phyloP scores from a whole-genome alignment of 2,888 invertebrate species.

The Flabesymbios commensalis region DNA sequence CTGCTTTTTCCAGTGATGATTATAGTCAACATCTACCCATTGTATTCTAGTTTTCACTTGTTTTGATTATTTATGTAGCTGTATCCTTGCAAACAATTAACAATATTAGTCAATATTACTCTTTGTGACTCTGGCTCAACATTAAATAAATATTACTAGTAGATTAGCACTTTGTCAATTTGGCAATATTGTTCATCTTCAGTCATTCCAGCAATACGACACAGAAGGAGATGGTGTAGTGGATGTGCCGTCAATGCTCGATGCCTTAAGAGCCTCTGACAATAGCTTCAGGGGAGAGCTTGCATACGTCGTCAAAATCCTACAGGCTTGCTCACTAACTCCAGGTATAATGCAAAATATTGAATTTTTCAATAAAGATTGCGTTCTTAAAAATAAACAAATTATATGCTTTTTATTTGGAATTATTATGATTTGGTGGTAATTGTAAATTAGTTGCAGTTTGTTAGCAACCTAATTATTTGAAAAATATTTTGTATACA shows the following conservation, averaged over 20 bases:
- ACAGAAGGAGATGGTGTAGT: conserved; percentile 57
- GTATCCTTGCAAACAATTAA: neutral
- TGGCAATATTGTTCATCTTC: neutral
- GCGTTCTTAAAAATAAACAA: neutral
- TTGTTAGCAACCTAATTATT: no score
- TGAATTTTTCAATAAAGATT: neutral
- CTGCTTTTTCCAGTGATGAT: no score
- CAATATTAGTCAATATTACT: neutral
- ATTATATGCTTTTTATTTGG: neutral
- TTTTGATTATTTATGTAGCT: neutral
- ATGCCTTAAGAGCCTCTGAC: conserved; percentile 46
- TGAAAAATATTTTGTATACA: no score
- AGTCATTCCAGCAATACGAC: conserved; percentile 48
- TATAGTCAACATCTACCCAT: no score
- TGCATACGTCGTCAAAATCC: conserved; percentile 51
- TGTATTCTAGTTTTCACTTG: no score
- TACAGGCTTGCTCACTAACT: conserved; percentile 56
- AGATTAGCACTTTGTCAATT: no score
- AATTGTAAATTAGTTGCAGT: neutral
- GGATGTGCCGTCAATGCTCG: conserved; percentile 51
- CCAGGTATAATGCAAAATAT: conserved; percentile 36
- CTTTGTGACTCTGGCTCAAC: neutral
- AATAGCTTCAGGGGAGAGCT: conserved; percentile 51
- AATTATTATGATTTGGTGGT: neutral
- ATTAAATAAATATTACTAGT: no score